Conservation (phyloP, 2,888 invertebrate species). For the Frankliniella fusca region DNA sequence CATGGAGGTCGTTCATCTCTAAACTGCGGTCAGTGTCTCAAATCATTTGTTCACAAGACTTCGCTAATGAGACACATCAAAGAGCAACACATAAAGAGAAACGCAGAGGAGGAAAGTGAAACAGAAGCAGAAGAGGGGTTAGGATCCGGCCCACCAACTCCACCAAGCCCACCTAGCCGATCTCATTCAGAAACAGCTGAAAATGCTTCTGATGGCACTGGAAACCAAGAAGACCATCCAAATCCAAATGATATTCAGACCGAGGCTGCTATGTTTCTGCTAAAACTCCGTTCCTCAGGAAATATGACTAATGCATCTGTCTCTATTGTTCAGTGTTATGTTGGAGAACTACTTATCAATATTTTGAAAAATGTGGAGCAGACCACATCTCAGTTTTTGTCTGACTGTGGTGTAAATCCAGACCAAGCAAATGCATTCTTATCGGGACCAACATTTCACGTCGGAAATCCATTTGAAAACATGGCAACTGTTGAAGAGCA, state of each 20-base stretch:
- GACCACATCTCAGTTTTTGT: not conserved
- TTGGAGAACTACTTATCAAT: not conserved
- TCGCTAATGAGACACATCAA: not conserved
- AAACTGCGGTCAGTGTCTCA: not conserved
- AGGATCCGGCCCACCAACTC: not conserved
- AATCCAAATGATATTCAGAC: not conserved
- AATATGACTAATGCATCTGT: not conserved
- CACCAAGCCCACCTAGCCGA: not conserved
- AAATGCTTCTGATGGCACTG: not conserved
- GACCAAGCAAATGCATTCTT: not conserved
- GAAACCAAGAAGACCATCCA: not conserved
- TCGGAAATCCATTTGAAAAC: not conserved
- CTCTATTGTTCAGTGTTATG: not conserved
- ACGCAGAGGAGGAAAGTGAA: too few species aligned
- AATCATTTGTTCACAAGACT: not conserved
- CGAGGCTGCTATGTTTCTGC: too few species aligned
- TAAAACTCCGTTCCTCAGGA: not conserved
- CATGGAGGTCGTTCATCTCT: too few species aligned
- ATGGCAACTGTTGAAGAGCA: not conserved
- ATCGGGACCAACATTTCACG: not conserved
- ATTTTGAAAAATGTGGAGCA: not conserved
- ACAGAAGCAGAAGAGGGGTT: too few species aligned
- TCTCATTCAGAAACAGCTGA: not conserved
- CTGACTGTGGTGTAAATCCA: not conserved
- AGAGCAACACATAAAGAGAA: not conserved